A percentile compares a stretch with the other conserved stretches of the same genome.
These are phyloP conservation scores for Austrofundulus limnaeus DNA, from an alignment of 2,113 vertebrate species.

Conservation along the genomic window DNA sequence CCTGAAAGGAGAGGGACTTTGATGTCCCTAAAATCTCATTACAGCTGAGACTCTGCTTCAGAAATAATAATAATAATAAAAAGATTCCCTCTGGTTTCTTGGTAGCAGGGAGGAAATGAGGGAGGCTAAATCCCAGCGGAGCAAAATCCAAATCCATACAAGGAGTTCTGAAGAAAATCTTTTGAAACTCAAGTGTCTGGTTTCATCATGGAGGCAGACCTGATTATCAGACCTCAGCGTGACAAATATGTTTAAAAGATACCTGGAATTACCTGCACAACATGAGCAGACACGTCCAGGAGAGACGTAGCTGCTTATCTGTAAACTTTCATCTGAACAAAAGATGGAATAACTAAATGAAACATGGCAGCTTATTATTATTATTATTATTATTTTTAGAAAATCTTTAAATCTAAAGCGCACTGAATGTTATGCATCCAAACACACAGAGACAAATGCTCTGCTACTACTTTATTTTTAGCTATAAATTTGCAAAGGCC, in stretches of 20 bases:
- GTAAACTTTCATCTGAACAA: too few species aligned
- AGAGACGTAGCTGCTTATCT: not conserved
- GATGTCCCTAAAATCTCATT: slow-evolving; percentile 83
- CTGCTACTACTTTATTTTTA: too few species aligned
- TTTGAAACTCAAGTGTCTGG: slow-evolving; percentile 48
- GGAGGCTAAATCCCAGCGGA: slow-evolving; percentile 64
- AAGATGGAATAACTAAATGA: too few species aligned
- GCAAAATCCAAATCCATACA: slow-evolving; percentile 57
- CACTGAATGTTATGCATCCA: too few species aligned
- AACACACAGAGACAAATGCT: too few species aligned
- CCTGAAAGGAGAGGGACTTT: slow-evolving; percentile 74
- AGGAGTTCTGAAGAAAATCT: slow-evolving; percentile 32
- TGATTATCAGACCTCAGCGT: slow-evolving; percentile 48
- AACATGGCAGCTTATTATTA: too few species aligned
- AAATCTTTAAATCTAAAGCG: too few species aligned
- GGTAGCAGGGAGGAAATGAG: slow-evolving; percentile 56
- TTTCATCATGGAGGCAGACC: slow-evolving; percentile 25
- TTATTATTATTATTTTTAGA: too few species aligned
- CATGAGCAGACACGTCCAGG: not conserved
- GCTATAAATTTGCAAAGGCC: too few species aligned
- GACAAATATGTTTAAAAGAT: slow-evolving; percentile 14
- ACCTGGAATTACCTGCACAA: slow-evolving; percentile 8
- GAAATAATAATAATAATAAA: too few species aligned
- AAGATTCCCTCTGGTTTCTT: slow-evolving; percentile 61
- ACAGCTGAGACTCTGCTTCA: slow-evolving; percentile 50